Evolutionary conservation across 2,888 invertebrate genomes (phyloP).

Genomic region (Liposcelis brunnea): DNA sequence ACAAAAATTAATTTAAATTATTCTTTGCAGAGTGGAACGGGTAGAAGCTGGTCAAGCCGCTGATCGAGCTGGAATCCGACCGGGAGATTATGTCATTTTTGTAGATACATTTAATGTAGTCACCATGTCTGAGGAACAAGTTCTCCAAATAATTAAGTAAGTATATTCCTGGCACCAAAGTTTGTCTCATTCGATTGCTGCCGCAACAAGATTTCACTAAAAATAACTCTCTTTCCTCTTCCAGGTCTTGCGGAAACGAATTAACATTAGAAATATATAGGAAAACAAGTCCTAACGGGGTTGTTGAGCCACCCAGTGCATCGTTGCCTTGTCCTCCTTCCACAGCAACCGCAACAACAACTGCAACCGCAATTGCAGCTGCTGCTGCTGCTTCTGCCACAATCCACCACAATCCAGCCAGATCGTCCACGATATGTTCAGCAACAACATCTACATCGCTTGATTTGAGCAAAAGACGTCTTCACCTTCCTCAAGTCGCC

Average conservation of each 20-base stretch:
- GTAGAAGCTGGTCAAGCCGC: constrained; percentile 68
- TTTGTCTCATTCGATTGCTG: background rate
- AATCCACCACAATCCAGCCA: constrained; percentile 21
- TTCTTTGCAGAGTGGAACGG: constrained; percentile 44
- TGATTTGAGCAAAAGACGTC: constrained; percentile 37
- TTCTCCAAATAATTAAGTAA: constrained; percentile 45
- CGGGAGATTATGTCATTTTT: constrained; percentile 77
- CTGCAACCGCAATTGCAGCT: no score
- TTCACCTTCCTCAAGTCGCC: constrained; percentile 64
- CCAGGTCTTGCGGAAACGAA: constrained; percentile 51
- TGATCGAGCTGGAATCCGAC: constrained; percentile 61
- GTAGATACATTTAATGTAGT: constrained; percentile 77
- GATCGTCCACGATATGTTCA: constrained; percentile 47
- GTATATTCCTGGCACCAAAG: constrained; percentile 16
- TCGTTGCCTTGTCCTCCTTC: constrained; percentile 16
- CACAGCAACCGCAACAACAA: constrained; percentile 17
- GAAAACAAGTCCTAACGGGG: constrained; percentile 31
- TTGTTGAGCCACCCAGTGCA: constrained; percentile 20
- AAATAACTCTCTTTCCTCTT: no score
- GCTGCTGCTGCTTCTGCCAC: constrained; percentile 11
- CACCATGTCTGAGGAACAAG: constrained; percentile 52
- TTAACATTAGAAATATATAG: constrained; percentile 56
- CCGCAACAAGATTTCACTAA: no score
- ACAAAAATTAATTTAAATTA: background rate
- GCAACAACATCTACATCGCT: constrained; percentile 29